phyloP scores from a whole-genome alignment of 2,888 invertebrate genomes.

The Ecliptopera silaceata region DNA sequence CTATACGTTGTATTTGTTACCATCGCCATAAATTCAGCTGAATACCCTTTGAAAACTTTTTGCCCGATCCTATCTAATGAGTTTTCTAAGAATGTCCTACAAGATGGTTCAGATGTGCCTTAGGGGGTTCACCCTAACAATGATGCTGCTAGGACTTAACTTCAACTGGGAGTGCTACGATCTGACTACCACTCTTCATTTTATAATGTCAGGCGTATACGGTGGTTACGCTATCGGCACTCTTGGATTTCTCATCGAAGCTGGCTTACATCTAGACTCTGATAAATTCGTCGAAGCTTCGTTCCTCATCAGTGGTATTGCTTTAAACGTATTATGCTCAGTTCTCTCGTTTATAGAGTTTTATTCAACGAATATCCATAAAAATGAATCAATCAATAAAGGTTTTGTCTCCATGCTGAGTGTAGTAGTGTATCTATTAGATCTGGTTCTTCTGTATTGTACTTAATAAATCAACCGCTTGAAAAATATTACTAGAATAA shows the following conservation, averaged over 20 bases:
- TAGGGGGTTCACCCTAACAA: conserved; percentile 47
- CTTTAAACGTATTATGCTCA: conserved; percentile 44
- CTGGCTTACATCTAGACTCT: conserved; percentile 43
- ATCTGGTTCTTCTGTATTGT: conserved; percentile 40
- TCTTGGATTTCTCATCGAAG: conserved; percentile 58
- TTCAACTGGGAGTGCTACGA: conserved; percentile 50
- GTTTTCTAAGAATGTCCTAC: conserved; percentile 40
- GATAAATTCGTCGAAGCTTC: conserved; percentile 43
- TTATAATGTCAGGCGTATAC: conserved; percentile 54
- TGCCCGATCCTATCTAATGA: no score
- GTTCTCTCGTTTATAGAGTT: conserved; percentile 46
- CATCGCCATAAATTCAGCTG: no score
- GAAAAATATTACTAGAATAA: neutral
- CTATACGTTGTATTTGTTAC: no score
- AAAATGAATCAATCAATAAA: conserved; percentile 46
- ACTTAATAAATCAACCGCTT: neutral
- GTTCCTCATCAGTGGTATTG: conserved; percentile 44
- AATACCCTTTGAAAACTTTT: no score
- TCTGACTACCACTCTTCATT: conserved; percentile 42
- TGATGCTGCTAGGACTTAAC: conserved; percentile 50
- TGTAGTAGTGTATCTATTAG: conserved; percentile 43
- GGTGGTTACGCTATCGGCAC: conserved; percentile 50
- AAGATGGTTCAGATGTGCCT: conserved; percentile 53
- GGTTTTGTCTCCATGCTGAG: conserved; percentile 46
- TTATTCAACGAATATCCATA: conserved; percentile 22